These are phyloP conservation scores for Forbesichthys papilliferus DNA, from an alignment of 2,113 vertebrate genomes.

Conservation along the genomic window DNA sequence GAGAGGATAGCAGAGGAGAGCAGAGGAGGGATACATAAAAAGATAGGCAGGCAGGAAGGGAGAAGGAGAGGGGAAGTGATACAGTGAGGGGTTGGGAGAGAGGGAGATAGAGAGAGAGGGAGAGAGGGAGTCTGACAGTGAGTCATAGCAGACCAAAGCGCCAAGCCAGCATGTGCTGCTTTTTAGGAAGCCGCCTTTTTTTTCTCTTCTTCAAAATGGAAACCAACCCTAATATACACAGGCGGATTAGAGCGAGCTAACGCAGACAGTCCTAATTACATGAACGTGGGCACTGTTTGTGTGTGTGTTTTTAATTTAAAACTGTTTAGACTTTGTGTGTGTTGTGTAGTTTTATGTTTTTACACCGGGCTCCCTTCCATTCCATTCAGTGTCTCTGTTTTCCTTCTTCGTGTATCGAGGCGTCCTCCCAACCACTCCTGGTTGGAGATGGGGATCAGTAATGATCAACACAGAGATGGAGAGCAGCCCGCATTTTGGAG, in stretches of 20 bases:
- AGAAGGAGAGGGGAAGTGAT: slow-evolving; percentile 16
- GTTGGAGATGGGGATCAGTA: background rate
- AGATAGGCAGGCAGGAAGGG: slow-evolving; percentile 37
- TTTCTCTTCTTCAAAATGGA: slow-evolving; percentile 45
- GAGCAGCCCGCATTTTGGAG: background rate
- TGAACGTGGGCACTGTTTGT: background rate
- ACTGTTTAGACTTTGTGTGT: too few species aligned
- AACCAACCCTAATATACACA: slow-evolving; percentile 20
- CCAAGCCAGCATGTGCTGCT: slow-evolving; percentile 59
- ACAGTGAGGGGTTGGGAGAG: slow-evolving; percentile 13
- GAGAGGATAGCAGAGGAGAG: slow-evolving; percentile 34
- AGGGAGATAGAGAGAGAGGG: slow-evolving; percentile 13
- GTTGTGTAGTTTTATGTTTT: slow-evolving; percentile 15
- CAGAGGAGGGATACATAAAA: slow-evolving; percentile 29
- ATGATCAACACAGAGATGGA: background rate
- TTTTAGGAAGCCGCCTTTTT: slow-evolving; percentile 33
- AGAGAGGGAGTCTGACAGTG: slow-evolving; percentile 26
- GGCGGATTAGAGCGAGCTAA: too few species aligned
- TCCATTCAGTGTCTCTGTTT: background rate
- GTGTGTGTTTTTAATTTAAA: too few species aligned
- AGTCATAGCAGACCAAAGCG: slow-evolving; percentile 63
- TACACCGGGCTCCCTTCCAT: slow-evolving; percentile 3
- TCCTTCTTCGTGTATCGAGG: background rate
- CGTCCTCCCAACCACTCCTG: background rate
- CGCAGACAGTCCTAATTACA: slow-evolving; percentile 45